phyloP scores from a whole-genome alignment of 2,888 invertebrate genomes.

The Micoletzkya japonica region DNA sequence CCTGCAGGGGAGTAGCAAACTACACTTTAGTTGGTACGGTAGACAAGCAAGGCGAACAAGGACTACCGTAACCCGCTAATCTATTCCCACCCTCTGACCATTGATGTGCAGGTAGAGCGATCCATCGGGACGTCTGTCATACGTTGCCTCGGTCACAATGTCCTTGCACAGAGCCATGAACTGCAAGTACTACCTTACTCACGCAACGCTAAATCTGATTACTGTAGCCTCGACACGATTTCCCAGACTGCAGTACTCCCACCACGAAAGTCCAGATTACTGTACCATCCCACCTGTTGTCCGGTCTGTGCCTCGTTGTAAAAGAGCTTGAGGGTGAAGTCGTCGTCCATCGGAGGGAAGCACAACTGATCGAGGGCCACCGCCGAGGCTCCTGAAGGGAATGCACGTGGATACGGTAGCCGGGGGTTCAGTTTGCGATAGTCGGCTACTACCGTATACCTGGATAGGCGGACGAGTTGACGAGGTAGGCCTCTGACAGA shows the following conservation, averaged over 20 bases:
- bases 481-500: conserved; percentile 48
- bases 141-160: conserved; percentile 63
- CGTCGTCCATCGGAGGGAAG: conserved; percentile 58
- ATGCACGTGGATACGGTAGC: conserved; percentile 44
- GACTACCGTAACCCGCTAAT: neutral
- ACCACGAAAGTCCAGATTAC: neutral
- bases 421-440: neutral
- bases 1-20: conserved; percentile 31
- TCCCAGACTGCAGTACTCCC: conserved; percentile 10
- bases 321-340: conserved; percentile 60
- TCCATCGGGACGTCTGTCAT: conserved; percentile 60
- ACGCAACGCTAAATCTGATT: neutral
- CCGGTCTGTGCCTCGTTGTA: conserved; percentile 50
- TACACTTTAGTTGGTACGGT: neutral
- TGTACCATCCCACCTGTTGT: conserved; percentile 22
- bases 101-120: conserved; percentile 64
- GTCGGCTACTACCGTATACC: conserved; percentile 15
- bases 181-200: conserved; percentile 27
- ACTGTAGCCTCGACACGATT: neutral
- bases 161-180: conserved; percentile 60
- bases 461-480: conserved; percentile 32
- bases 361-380: conserved; percentile 64
- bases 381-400: conserved; percentile 63
- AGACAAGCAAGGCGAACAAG: no score
- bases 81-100: conserved; percentile 16